Evolutionary conservation across 2,113 vertebrate genomes (phyloP).

Genomic region (Uria lomvia): DNA sequence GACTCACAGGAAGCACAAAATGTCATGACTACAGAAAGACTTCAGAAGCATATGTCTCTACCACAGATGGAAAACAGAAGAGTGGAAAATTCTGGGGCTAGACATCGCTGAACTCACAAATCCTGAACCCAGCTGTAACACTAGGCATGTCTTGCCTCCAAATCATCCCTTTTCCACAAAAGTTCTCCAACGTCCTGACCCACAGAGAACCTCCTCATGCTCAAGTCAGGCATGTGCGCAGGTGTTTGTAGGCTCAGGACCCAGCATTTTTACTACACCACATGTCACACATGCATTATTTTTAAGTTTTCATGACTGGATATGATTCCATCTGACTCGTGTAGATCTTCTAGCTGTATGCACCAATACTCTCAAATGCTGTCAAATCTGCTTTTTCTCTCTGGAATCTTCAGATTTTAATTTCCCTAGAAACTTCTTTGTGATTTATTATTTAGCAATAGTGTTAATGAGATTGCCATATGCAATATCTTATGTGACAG

Average conservation of each 20-base stretch:
- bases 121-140: neutral
- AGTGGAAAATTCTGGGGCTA: neutral
- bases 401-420: neutral
- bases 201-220: neutral
- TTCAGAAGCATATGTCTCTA: neutral
- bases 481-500: neutral
- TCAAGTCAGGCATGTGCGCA: neutral
- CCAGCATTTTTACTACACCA: neutral
- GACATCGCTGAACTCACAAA: neutral
- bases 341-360: neutral
- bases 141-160: fast-evolving
- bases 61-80: neutral
- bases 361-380: neutral
- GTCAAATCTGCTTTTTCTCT: neutral
- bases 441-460: neutral
- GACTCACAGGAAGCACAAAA: neutral
- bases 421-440: neutral
- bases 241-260: neutral
- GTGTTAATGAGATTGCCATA: neutral
- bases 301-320: neutral
- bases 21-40: neutral
- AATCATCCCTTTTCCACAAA: neutral
- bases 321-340: neutral
- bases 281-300: neutral
- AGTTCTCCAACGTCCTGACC: neutral